Evolutionary conservation across 2,888 invertebrate species (phyloP).

Genomic region (Heteromurus nitidus): DNA sequence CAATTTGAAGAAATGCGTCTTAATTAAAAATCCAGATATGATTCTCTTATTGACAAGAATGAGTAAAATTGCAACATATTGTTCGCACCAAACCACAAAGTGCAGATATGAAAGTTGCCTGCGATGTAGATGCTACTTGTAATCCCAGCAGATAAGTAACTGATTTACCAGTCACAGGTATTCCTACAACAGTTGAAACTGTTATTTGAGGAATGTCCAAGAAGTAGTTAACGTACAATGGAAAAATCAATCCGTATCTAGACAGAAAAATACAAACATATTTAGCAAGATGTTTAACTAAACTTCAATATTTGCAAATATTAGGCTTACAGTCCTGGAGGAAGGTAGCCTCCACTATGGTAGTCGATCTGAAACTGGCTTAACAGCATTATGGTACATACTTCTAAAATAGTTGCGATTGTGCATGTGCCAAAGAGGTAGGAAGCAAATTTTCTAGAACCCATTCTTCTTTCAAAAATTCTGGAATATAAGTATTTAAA

Average conservation of each 20-base stretch:
- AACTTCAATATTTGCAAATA: neutral
- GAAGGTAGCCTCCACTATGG: conserved; percentile 75
- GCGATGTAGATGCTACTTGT: conserved; percentile 76
- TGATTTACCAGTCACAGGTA: conserved; percentile 79
- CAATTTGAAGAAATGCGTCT: too few relatives aligned
- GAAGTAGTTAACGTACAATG: conserved; percentile 78
- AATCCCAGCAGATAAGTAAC: conserved; percentile 78
- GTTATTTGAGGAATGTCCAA: conserved; percentile 77
- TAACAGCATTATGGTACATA: conserved; percentile 75
- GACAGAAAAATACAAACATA: conserved; percentile 66
- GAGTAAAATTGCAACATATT: neutral
- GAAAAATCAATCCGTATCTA: conserved; percentile 77
- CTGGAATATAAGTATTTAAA: too few relatives aligned
- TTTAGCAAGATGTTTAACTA: neutral
- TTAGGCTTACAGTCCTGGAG: conserved; percentile 77
- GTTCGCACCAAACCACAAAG: conserved; percentile 77
- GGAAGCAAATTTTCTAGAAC: conserved; percentile 78
- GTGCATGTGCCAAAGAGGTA: conserved; percentile 76
- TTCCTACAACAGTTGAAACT: conserved; percentile 74
- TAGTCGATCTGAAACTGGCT: conserved; percentile 75
- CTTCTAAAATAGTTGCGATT: conserved; percentile 76
- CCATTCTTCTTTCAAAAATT: conserved; percentile 78
- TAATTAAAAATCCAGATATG: too few relatives aligned
- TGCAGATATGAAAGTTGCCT: conserved; percentile 76
- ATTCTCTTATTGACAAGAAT: neutral